phyloP scores from a whole-genome alignment of 2,888 invertebrate species.

The Drosophila trichaetosa region DNA sequence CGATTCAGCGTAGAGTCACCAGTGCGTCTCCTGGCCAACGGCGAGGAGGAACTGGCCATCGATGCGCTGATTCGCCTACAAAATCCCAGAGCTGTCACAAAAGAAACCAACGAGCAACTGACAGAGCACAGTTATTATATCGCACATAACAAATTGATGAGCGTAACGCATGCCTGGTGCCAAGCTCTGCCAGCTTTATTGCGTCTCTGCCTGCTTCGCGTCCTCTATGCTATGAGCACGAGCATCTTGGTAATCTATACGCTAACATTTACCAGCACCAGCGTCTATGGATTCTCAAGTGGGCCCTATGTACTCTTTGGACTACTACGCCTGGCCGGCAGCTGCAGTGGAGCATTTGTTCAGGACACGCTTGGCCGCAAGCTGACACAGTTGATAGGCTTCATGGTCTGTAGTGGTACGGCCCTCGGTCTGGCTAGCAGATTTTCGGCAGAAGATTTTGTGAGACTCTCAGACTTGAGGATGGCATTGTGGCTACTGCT shows the following conservation, averaged over 20 bases:
- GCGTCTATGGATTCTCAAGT: slow-evolving; percentile 64
- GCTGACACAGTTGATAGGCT: slow-evolving; percentile 62
- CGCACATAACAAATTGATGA: slow-evolving; percentile 55
- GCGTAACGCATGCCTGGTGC: slow-evolving; percentile 36
- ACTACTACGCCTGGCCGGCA: slow-evolving; percentile 67
- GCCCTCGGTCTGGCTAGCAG: slow-evolving; percentile 71
- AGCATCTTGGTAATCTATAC: slow-evolving; percentile 65
- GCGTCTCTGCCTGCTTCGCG: slow-evolving; percentile 75
- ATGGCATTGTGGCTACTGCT: slow-evolving; percentile 69
- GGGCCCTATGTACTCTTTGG: slow-evolving; percentile 69
- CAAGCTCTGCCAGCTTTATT: slow-evolving; percentile 72
- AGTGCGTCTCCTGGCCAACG: slow-evolving; percentile 59
- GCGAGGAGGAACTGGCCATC: slow-evolving; percentile 69
- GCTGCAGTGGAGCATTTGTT: slow-evolving; percentile 52
- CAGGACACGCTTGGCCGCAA: slow-evolving; percentile 77
- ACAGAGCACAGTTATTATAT: slow-evolving; percentile 74
- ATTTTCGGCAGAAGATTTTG: slow-evolving; percentile 44
- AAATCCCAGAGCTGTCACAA: slow-evolving; percentile 46
- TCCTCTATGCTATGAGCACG: slow-evolving; percentile 66
- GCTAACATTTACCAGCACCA: slow-evolving; percentile 54
- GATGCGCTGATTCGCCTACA: slow-evolving; percentile 68
- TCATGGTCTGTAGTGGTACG: slow-evolving; percentile 61
- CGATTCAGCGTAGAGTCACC: slow-evolving; percentile 77
- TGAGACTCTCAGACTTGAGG: slow-evolving; percentile 37
- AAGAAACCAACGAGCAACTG: slow-evolving; percentile 69